Evolutionary conservation across 1,140 invertebrate genomes (phyloP).

Genomic region (Drosophila nannoptera): DNA sequence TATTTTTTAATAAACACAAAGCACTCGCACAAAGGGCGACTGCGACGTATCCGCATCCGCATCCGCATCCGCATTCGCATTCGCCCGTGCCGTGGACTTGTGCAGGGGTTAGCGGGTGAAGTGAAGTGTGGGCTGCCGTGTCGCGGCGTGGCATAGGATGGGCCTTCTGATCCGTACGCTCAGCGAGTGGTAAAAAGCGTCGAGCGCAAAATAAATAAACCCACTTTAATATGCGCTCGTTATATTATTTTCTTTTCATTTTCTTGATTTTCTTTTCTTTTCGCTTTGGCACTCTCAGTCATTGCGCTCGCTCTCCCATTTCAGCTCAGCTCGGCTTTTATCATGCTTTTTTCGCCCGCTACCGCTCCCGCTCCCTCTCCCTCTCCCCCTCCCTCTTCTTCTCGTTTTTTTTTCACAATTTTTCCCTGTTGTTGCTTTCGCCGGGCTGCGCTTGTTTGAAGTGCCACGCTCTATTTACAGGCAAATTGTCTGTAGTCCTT

Average conservation of each 20-base stretch:
- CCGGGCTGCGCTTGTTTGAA: constrained; percentile 68
- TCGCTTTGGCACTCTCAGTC: constrained; percentile 3
- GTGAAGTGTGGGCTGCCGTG: neutral
- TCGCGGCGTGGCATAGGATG: neutral
- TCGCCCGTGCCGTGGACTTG: constrained; percentile 5
- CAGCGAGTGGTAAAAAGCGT: constrained; percentile 64
- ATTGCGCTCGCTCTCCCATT: constrained; percentile 17
- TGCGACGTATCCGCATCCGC: constrained; percentile 27
- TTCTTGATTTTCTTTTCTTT: constrained; percentile 66
- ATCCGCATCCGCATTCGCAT: constrained; percentile 3
- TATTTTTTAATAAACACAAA: constrained; percentile 78
- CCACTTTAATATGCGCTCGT: constrained; percentile 78
- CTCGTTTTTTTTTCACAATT: constrained; percentile 59
- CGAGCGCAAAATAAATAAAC: constrained; percentile 77
- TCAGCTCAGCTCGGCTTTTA: constrained; percentile 14
- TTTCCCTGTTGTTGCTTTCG: constrained; percentile 23
- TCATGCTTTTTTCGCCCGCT: constrained; percentile 23
- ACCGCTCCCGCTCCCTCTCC: constrained; percentile 15
- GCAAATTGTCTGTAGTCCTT: constrained; percentile 78
- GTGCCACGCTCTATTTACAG: constrained; percentile 78
- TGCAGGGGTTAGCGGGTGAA: constrained; percentile 8
- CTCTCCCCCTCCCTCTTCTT: constrained; percentile 23
- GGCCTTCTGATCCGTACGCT: constrained; percentile 26
- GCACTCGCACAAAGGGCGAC: constrained; percentile 42
- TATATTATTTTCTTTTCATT: constrained; percentile 78